Base-by-base conservation (phyloP, 2,888 invertebrate genomes). In the Folsomia manolachei region DNA sequence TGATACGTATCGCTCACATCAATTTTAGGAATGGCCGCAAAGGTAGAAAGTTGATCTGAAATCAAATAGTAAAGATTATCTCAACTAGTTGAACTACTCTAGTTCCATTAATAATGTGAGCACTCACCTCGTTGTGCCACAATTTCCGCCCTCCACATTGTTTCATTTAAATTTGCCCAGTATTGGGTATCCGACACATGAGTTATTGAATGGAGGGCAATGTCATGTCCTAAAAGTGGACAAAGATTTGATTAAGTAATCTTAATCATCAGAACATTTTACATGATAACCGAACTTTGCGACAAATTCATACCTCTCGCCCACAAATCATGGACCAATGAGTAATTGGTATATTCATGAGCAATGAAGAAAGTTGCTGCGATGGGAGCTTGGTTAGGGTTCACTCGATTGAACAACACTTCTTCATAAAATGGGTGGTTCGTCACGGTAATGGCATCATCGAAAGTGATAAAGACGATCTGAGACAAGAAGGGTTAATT, bases 311-410 rank as follows among this genome's bases (percentile, higher is more conserved):
- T 64, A 0, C 90, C 88, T 14, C 84, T 81, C 39, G 84, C 81
- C 80, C 88, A 88, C 0, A 91, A 84, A 68, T 88, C 86, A 80
- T 90, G 88, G 1, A 90, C 86, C 72, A 86, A 80, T 2, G 84
- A 83, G 81, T 91, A 91, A 83, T 90, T 88, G 0, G 90, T 90
- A 82, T 91, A 91, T 76, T 90, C 89, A 81, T 92, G 91, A 51
- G 88, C 89, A 51, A 91, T 86, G 82, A 88, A 92, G 83, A 90
- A 90, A 0, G 91, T 91, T 53, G 87, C 87, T 0, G 88, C 86
- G 0, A 87, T 86, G 14, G 7, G 86, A 73, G 89, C 90, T 0
- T 86, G 86, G 82, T 92, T 90, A 0, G 88, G 88, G 83, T 92
- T 92, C 1, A 63, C 81, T 0, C 89, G 83, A 18, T 83, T 82